Evolutionary conservation across 2,888 invertebrate genomes (phyloP), one percentile per base, ranked within the genome.

Genomic region (Drosophila mayaguana): DNA sequence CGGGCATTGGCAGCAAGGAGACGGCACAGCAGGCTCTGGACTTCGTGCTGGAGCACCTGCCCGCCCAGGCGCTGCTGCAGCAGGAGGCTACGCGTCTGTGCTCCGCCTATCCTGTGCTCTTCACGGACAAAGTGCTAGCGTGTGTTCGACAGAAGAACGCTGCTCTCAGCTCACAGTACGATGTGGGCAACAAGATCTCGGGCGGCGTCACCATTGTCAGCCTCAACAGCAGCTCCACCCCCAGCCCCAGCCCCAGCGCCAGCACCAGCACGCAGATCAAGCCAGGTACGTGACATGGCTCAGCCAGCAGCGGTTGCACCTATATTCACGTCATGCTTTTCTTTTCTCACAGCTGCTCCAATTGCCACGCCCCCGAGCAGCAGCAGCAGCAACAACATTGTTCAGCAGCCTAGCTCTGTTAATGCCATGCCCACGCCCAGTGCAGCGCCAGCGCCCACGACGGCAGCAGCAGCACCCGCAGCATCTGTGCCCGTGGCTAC

Each of bases 131-230:
- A 88, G 95, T 97, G 90, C 94, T 97, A 68, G 94, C 95, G 25
- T 96, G 96, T 78, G 95, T 97, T 65, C 93, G 96, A 32, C 95
- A 96, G 80, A 94, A 95, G 86, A 94, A 94, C 91, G 92, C 93
- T 91, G 92, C 93, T 28, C 93, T 94, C 65, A 93, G 93, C 63
- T 92, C 93, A 38, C 93, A 93, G 63, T 92, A 92, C 72, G 93
- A 94, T 88, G 95, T 95, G 91, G 95, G 96, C 25, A 95, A 95
- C 90, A 95, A 96, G 72, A 96, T 95, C 1, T 95, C 96, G 0
- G 95, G 96, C 3, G 96, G 96, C 40, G 96, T 97, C 8, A 97
- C 97, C 1, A 96, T 97, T 70, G 96, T 97, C 28, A 96, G 96
- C 91, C 94, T 97, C 16, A 96, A 96, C 48, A 95, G 95, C 50